These are phyloP conservation scores for Parnassius orleans DNA, from an alignment of 2,888 invertebrate species.

Conservation along the genomic window DNA sequence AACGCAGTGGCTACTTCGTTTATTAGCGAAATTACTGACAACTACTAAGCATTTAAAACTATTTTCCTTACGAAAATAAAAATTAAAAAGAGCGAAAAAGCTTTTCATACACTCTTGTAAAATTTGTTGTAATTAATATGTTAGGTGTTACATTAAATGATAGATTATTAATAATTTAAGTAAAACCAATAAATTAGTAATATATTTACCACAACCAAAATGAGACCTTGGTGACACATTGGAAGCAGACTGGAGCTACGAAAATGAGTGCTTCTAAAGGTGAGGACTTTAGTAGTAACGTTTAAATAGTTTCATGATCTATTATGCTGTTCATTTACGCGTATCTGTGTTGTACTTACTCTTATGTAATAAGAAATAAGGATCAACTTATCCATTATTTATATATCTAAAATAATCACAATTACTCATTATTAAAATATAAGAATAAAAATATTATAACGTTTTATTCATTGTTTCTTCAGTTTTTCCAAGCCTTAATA, in stretches of 20 bases:
- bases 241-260: slow-evolving; percentile 13
- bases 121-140: slow-evolving; percentile 15
- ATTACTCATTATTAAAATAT: too few relatives aligned
- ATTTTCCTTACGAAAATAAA: neutral
- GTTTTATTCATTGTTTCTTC: slow-evolving; percentile 20
- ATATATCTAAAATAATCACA: too few relatives aligned
- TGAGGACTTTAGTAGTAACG: slow-evolving; percentile 7
- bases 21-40: slow-evolving; percentile 47
- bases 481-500: slow-evolving; percentile 17
- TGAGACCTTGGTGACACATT: slow-evolving; percentile 21
- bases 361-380: too few relatives aligned
- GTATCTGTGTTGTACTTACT: too few relatives aligned
- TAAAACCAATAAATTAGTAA: neutral
- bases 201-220: slow-evolving; percentile 10
- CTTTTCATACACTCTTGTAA: neutral
- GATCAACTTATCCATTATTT: too few relatives aligned
- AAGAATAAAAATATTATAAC: too few relatives aligned
- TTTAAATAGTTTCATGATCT: too few relatives aligned
- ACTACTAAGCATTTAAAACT: slow-evolving; percentile 21
- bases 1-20: slow-evolving; percentile 53
- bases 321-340: too few relatives aligned
- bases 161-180: slow-evolving; percentile 8
- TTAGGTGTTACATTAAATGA: slow-evolving; percentile 7
- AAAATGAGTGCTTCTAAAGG: slow-evolving; percentile 27
- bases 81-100: slow-evolving; percentile 2